Conservation (phyloP, 2,113 vertebrate species). For the Crotalus helleri region DNA sequence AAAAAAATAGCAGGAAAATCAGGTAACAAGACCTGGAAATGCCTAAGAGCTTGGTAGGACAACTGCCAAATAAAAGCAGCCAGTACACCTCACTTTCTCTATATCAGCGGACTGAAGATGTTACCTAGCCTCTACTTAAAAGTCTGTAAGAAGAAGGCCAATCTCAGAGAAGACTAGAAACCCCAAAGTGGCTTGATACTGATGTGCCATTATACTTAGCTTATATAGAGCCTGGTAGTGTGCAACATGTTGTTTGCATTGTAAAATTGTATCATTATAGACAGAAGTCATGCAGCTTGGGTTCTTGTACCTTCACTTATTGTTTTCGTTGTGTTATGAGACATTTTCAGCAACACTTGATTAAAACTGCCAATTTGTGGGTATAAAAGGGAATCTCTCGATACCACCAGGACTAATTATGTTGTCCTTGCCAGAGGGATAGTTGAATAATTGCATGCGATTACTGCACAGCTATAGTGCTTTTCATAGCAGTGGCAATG, state of each 20-base stretch:
- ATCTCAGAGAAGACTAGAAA: not conserved
- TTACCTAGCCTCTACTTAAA: not conserved
- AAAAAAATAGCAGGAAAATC: not conserved
- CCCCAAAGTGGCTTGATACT: not conserved
- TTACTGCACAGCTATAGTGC: constrained; percentile 73
- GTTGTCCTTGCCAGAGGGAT: constrained; percentile 79
- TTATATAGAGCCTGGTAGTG: constrained; percentile 52
- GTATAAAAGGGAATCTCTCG: constrained; percentile 76
- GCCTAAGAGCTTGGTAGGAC: not conserved
- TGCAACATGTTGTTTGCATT: constrained; percentile 66
- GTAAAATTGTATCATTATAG: constrained; percentile 66
- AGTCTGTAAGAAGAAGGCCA: not conserved
- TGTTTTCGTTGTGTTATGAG: constrained; percentile 74
- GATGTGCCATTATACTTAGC: constrained; percentile 46
- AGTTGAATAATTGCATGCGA: constrained; percentile 78
- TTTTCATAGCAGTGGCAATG: constrained; percentile 73
- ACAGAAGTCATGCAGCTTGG: constrained; percentile 64
- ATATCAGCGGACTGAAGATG: not conserved
- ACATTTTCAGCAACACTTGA: constrained; percentile 77
- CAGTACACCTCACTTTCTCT: not conserved
- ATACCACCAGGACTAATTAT: constrained; percentile 78
- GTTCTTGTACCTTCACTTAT: constrained; percentile 68
- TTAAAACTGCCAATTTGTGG: constrained; percentile 78
- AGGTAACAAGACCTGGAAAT: not conserved
- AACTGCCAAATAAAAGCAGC: not conserved